Evolutionary conservation across 2,113 vertebrate species (phyloP), one percentile per base, ranked within the genome.

Genomic region (Pitta sordida): DNA sequence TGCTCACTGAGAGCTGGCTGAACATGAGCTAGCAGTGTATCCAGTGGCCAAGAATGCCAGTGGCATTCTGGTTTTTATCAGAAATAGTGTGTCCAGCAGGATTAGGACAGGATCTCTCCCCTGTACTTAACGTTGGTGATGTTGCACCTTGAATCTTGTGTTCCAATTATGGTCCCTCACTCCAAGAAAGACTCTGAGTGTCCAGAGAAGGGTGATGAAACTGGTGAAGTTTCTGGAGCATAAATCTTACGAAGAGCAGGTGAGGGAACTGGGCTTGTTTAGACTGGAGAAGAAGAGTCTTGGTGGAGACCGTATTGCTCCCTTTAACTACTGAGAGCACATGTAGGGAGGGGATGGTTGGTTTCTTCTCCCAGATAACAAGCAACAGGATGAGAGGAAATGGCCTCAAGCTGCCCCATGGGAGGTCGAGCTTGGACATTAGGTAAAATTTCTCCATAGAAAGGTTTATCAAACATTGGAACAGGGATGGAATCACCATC

Each of bases 311-410:
- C 12, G 52, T 26, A 7, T 60, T 39, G 29, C 20, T 68, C 10
- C 37, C 29, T 75, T 30, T 13, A 26, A 24, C 11, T 46, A 10
- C 14, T 53, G 29, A 53, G 80, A 53, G 16, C 15, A 59, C 53
- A 4, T 39, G 20, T 15, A 37, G 13, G 11, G 14, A 53, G 60
- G n/a, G 26, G 16, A 11, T 4, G 2, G 3, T 41, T 2, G 1
- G 9, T 53, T 5, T 74, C n/a, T 82, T 48, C 39, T 48, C 24
- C 16, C 39, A 34, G n/a, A 12, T 58, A 37, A 58, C 8, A 29
- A 20, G 32, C 23, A 32, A 19, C 15, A 67, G 37, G 23, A 52
- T 37, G 19, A 44, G 44, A 44, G 15, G 8, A 58, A 52, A 44
- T n/a, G 15, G 18, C 37, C 56, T 58, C 68, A 74, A 20, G 18